Evolutionary conservation across 2,113 vertebrate species (phyloP).

Genomic region (Hippocampus comes): DNA sequence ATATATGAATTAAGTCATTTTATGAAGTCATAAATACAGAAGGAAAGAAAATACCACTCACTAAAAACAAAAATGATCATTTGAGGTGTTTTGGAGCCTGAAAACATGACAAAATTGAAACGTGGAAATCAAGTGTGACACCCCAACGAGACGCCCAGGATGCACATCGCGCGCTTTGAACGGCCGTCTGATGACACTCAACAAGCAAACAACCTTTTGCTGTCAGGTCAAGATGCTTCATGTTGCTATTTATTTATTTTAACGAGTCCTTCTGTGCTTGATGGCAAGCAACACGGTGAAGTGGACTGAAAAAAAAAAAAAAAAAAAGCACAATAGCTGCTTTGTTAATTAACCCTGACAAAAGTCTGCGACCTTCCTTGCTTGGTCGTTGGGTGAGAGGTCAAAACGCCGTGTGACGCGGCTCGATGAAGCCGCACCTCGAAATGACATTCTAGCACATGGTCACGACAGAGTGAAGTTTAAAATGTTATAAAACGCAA

Average conservation of each 20-base stretch:
- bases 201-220: constrained; percentile 64
- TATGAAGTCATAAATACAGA: too few relatives aligned
- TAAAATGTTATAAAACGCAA: background rate
- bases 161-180: constrained; percentile 22
- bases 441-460: background rate
- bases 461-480: background rate
- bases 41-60: too few relatives aligned
- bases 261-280: constrained; percentile 52
- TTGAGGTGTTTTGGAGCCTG: too few relatives aligned
- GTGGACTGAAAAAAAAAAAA: constrained; percentile 45
- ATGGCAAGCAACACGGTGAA: constrained; percentile 49
- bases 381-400: constrained; percentile 10
- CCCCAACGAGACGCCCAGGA: background rate
- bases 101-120: background rate
- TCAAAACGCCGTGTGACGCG: constrained; percentile 10
- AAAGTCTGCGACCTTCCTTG: constrained; percentile 38
- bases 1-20: too few relatives aligned
- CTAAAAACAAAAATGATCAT: too few relatives aligned
- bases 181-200: constrained; percentile 13
- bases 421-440: background rate
- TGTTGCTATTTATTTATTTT: constrained; percentile 20
- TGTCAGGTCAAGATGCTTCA: constrained; percentile 47
- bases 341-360: constrained; percentile 61
- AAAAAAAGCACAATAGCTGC: constrained; percentile 44
- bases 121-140: background rate